Conservation (phyloP, 2,888 invertebrate genomes). For the Hirtodrosophila confusa region DNA sequence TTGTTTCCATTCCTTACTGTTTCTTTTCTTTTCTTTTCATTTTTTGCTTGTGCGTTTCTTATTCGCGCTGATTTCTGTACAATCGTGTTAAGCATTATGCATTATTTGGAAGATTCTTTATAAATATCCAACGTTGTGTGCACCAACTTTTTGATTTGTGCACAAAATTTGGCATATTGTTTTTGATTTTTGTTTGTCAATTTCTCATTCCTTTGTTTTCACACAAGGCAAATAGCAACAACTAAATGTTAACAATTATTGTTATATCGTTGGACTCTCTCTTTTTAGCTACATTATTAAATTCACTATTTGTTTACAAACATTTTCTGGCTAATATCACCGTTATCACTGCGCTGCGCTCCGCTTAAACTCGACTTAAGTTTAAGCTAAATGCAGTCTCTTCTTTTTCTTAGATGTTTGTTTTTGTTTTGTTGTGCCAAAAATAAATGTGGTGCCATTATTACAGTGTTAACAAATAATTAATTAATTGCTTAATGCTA, state of each 20-base stretch:
- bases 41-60: slow-evolving; percentile 40
- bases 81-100: slow-evolving; percentile 68
- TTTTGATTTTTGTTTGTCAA: slow-evolving; percentile 4
- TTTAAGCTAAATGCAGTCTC: slow-evolving; percentile 71
- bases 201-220: slow-evolving; percentile 18
- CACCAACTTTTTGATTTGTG: slow-evolving; percentile 50
- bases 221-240: slow-evolving; percentile 45
- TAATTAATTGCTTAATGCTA: slow-evolving; percentile 59
- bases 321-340: slow-evolving; percentile 71
- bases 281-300: slow-evolving; percentile 54
- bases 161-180: slow-evolving; percentile 61
- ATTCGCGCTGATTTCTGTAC: slow-evolving; percentile 23
- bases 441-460: slow-evolving; percentile 30
- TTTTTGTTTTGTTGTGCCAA: slow-evolving; percentile 6
- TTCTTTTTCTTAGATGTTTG: slow-evolving; percentile 23
- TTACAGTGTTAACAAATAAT: slow-evolving; percentile 57
- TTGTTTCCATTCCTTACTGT: slow-evolving; percentile 26
- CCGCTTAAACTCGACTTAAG: slow-evolving; percentile 64
- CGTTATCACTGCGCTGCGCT: slow-evolving; percentile 76
- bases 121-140: slow-evolving; percentile 39
- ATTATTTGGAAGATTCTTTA: slow-evolving; percentile 63
- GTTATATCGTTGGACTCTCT: slow-evolving; percentile 58
- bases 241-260: slow-evolving; percentile 65
- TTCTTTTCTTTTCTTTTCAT: slow-evolving; percentile 27
- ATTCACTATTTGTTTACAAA: slow-evolving; percentile 75